Evolutionary conservation across 2,797 vertebrate species (phyloP), one percentile per base, ranked within the genome.

Genomic region (Philypnodon macrostomus): DNA sequence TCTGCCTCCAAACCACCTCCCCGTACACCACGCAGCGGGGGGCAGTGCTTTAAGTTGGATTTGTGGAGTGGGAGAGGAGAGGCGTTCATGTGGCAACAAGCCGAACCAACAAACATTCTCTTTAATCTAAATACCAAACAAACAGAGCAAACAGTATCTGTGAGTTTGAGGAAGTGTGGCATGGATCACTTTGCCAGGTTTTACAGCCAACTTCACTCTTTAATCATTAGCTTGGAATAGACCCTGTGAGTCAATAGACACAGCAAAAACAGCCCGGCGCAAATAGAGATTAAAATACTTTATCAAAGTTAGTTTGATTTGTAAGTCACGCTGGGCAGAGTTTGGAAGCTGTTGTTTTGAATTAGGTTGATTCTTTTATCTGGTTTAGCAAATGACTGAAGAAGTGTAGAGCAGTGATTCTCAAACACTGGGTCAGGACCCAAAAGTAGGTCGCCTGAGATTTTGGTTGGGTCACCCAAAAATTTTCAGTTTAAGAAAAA

Each of bases 1-100:
- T 53, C 49, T 45, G 41, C 44, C 57, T 47, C 57, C 17, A 65
- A 48, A 47, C 31, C 33, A 4, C 53, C 60, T 63, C 46, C 47
- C 9, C 8, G 27, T 29, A 11, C 10, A 6, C 34, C 29, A n/a
- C 67, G 57, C 72, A 10, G 64, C 67, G 65, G 67, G 52, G 26
- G 51, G 11, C 4, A 18, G 40, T 40, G 67, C 77, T 75, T 59
- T 63, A 58, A 67, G 54, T 68, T 77, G 75, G 62, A 75, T 81
- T 72, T 67, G 31, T 41, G 50, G 44, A 29, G n/a, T 38, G 32
- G 2, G 42, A 4, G 24, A n/a, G 37, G 38, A 24, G 46, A 24
- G 46, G 33, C 47, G 54, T 44, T 66, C 27, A 27, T 42, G 2
- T 40, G 33, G 60, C 46, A 44, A 46, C 40, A 63, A 44, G 37